Evolutionary conservation across 2,113 vertebrate species (phyloP).

Genomic region (Marmota monax): DNA sequence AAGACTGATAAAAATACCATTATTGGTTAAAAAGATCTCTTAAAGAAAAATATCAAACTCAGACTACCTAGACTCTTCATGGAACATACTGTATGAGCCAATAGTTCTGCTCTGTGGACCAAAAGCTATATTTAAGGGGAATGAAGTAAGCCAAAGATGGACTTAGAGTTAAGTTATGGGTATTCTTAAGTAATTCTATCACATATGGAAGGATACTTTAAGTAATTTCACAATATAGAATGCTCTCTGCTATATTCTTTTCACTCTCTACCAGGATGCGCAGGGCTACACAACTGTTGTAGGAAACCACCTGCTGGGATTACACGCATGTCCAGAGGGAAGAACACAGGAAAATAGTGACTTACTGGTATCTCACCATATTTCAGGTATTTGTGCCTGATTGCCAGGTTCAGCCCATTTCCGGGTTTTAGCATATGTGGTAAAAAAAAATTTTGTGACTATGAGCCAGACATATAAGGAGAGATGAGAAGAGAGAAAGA

Average conservation of each 20-base stretch:
- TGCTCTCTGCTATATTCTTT: background rate
- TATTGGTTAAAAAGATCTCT: background rate
- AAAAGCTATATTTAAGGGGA: background rate
- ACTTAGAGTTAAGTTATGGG: background rate
- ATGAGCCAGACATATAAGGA: background rate
- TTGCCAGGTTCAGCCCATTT: background rate
- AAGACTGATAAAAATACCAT: background rate
- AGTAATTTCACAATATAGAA: background rate
- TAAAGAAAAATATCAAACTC: slow-evolving; percentile 31
- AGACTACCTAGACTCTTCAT: background rate
- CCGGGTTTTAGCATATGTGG: background rate
- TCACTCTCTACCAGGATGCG: background rate
- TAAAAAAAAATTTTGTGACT: background rate
- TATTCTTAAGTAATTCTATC: background rate
- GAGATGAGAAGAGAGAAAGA: background rate
- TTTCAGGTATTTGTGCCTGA: background rate
- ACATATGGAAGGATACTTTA: background rate
- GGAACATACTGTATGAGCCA: background rate
- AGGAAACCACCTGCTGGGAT: background rate
- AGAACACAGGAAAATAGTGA: background rate
- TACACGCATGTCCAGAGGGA: background rate
- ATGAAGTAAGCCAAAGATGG: background rate
- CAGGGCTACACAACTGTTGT: background rate
- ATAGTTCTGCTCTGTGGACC: background rate
- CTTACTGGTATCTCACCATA: background rate